Percentiles rank a stretch among this genome's conserved stretches.
Evolutionary conservation across 2,797 vertebrate species (phyloP).

Genomic region (Gila robusta): DNA sequence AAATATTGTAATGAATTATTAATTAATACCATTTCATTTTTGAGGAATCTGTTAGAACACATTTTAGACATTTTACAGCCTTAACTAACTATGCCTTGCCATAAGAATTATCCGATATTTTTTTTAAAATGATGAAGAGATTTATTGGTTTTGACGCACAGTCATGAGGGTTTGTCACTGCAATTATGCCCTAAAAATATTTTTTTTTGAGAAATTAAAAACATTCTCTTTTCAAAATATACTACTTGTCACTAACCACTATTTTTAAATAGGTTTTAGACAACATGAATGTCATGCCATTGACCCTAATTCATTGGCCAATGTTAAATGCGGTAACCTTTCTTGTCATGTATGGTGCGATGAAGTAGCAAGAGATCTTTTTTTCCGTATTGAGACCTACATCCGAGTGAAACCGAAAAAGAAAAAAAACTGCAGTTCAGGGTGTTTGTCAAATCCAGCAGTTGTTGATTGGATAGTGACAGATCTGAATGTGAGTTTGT

Average conservation of each 20-base stretch:
- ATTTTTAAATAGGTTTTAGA: not conserved
- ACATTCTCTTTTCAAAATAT: not conserved
- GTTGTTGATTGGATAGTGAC: not conserved
- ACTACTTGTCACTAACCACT: not conserved
- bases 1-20: not conserved
- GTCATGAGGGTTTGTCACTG: not conserved
- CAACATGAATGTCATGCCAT: not conserved
- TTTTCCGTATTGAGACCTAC: not conserved
- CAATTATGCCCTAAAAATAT: not conserved
- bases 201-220: not conserved
- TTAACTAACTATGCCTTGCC: not conserved
- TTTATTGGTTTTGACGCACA: not conserved
- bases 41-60: not conserved
- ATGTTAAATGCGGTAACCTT: not conserved
- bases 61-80: not conserved
- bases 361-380: not conserved
- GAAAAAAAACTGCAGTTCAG: not conserved
- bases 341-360: not conserved
- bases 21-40: not conserved
- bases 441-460: not conserved
- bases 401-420: not conserved
- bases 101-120: not conserved
- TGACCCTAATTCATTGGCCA: not conserved
- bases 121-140: not conserved
- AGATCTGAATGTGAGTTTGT: not conserved